These are phyloP conservation scores for Aplysina aerophoba DNA, from an alignment of 37 sponge, comb jelly and placozoan genomes.

Conservation along the genomic window DNA sequence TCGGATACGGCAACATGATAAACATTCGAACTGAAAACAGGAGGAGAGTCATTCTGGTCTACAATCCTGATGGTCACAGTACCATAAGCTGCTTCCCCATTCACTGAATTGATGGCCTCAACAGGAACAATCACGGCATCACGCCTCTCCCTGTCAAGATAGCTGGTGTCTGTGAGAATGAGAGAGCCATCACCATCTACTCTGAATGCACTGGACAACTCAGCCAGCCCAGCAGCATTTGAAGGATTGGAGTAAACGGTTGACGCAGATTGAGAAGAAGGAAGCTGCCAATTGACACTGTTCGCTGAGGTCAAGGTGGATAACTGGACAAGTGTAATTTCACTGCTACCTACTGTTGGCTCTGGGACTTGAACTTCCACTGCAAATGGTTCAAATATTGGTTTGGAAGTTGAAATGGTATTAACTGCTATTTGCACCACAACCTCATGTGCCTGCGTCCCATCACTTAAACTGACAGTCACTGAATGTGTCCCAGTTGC, in stretches of 20 bases:
- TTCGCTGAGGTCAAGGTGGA: neutral
- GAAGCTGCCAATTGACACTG: neutral
- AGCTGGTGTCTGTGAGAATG: neutral
- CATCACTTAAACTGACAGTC: conserved; percentile 57
- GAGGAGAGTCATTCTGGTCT: conserved; percentile 74
- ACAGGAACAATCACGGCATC: conserved; percentile 2
- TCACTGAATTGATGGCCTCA: neutral
- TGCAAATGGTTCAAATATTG: conserved; percentile 19
- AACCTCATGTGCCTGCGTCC: neutral
- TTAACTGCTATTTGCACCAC: neutral
- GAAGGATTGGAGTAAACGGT: neutral
- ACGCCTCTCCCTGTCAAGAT: conserved; percentile 11
- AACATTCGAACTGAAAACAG: conserved; percentile 42
- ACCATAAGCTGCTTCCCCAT: conserved; percentile 9
- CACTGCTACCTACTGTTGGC: too few relatives aligned
- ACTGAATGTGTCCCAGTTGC: conserved; percentile 3
- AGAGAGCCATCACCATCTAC: neutral
- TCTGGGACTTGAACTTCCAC: neutral
- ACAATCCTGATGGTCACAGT: conserved; percentile 56
- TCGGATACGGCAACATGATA: conserved; percentile 58
- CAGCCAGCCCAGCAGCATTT: neutral
- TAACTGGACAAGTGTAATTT: too few relatives aligned
- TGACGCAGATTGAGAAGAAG: neutral
- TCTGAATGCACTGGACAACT: neutral
- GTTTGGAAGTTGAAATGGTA: neutral